These are phyloP conservation scores for Metellina segmentata DNA, from an alignment of 2,888 invertebrate genomes.

Conservation along the genomic window DNA sequence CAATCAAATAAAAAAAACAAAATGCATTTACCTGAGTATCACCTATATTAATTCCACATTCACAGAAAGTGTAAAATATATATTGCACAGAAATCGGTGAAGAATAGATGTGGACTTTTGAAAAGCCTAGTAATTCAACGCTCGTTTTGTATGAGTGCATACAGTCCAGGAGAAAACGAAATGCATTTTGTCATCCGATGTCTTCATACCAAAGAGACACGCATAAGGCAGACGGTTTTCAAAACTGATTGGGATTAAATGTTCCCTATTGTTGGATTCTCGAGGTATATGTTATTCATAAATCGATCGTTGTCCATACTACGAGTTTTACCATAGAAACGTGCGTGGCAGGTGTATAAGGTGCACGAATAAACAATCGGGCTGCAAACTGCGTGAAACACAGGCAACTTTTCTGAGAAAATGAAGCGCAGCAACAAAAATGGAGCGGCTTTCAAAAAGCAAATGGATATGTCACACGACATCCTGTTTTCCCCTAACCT, in stretches of 20 bases:
- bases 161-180: no score
- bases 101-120: no score
- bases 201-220: no score
- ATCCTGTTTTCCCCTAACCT: not conserved
- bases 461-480: conserved; percentile 1
- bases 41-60: no score
- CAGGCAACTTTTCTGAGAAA: conserved; percentile 10
- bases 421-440: not conserved
- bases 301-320: conserved; percentile 71
- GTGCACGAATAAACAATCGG: conserved; percentile 65
- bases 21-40: no score
- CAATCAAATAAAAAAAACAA: no score
- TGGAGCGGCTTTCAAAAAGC: not conserved
- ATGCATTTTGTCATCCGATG: no score
- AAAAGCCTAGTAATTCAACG: no score
- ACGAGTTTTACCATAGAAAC: conserved; percentile 73
- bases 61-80: no score
- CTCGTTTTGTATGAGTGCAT: no score
- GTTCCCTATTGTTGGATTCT: conserved; percentile 42
- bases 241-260: conserved; percentile 35
- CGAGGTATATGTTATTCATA: conserved; percentile 44
- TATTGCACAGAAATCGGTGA: no score
- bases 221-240: not conserved
- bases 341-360: conserved; percentile 59
- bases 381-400: conserved; percentile 4